A percentile compares a stretch with the other conserved stretches of the same genome.
phyloP scores from a whole-genome alignment of 1,140 invertebrate species.

The Microvelia longipes region DNA sequence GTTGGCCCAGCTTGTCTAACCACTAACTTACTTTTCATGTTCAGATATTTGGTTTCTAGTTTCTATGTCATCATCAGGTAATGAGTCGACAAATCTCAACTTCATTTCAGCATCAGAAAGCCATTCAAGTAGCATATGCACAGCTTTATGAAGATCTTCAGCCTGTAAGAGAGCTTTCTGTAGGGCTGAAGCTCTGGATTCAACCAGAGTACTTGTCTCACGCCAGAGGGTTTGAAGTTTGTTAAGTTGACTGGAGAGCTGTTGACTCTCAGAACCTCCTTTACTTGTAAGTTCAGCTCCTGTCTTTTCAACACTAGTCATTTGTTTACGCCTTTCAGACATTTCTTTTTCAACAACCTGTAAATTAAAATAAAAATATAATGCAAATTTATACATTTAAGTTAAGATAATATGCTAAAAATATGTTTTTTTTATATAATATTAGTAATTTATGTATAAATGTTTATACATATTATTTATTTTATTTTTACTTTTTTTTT shows the following conservation, averaged over 20 bases:
- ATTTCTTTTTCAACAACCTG: slow-evolving; percentile 81
- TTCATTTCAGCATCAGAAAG: slow-evolving; percentile 88
- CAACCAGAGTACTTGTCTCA: slow-evolving; percentile 56
- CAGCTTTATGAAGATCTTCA: slow-evolving; percentile 81
- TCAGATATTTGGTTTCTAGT: slow-evolving; percentile 69
- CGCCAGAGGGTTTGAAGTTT: slow-evolving; percentile 78
- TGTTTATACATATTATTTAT: too few species aligned
- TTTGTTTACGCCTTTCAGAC: slow-evolving; percentile 67
- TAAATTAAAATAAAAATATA: slow-evolving; percentile 17
- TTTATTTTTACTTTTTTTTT: too few species aligned
- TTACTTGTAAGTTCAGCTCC: slow-evolving; percentile 76
- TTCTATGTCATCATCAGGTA: slow-evolving; percentile 82
- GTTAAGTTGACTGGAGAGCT: slow-evolving; percentile 62
- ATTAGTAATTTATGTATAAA: too few species aligned
- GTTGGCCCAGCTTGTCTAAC: too few species aligned
- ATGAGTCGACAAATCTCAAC: slow-evolving; percentile 65
- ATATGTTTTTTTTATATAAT: too few species aligned
- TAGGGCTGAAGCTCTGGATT: slow-evolving; percentile 58
- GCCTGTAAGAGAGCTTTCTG: slow-evolving; percentile 73
- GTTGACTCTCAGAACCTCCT: slow-evolving; percentile 61
- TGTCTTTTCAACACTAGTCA: slow-evolving; percentile 76
- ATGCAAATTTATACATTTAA: too few species aligned
- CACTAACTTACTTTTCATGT: slow-evolving; percentile 50
- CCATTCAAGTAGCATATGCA: slow-evolving; percentile 90
- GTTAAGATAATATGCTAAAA: too few species aligned